phyloP scores from a whole-genome alignment of 2,888 invertebrate species.

The Drosophila ustulata region DNA sequence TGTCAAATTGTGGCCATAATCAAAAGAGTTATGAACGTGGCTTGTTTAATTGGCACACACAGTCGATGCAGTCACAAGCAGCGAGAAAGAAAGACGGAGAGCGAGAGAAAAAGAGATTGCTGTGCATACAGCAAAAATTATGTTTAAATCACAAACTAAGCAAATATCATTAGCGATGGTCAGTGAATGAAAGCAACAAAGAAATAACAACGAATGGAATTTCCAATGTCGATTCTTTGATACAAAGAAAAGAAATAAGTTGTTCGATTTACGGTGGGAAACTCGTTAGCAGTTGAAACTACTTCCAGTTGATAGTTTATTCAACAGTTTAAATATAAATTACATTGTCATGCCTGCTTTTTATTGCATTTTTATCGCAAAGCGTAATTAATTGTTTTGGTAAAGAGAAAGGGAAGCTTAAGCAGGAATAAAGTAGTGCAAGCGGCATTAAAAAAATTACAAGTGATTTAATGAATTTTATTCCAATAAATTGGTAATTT shows the following conservation, averaged over 20 bases:
- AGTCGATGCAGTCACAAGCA: neutral
- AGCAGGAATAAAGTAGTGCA: neutral
- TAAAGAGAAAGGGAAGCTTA: neutral
- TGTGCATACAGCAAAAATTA: neutral
- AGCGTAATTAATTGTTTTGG: neutral
- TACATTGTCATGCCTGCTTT: neutral
- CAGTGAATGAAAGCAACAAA: constrained; percentile 12
- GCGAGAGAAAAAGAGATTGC: neutral
- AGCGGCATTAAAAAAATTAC: neutral
- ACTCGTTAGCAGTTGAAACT: neutral
- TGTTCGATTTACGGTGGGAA: neutral
- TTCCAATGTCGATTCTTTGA: constrained; percentile 10
- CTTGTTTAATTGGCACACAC: constrained; percentile 39
- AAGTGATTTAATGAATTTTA: neutral
- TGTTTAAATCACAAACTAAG: constrained; percentile 5
- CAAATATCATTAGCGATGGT: constrained; percentile 5
- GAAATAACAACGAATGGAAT: neutral
- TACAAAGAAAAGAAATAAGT: neutral
- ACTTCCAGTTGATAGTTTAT: neutral
- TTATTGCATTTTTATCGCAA: constrained; percentile 1
- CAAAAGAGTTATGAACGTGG: constrained; percentile 50
- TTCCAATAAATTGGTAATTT: too few species aligned
- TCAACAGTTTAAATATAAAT: neutral
- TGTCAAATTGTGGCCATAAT: constrained; percentile 38
- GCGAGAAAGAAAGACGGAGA: constrained; percentile 1